phyloP scores from a whole-genome alignment of 2,113 vertebrate genomes.

The Microcebus jonahi region DNA sequence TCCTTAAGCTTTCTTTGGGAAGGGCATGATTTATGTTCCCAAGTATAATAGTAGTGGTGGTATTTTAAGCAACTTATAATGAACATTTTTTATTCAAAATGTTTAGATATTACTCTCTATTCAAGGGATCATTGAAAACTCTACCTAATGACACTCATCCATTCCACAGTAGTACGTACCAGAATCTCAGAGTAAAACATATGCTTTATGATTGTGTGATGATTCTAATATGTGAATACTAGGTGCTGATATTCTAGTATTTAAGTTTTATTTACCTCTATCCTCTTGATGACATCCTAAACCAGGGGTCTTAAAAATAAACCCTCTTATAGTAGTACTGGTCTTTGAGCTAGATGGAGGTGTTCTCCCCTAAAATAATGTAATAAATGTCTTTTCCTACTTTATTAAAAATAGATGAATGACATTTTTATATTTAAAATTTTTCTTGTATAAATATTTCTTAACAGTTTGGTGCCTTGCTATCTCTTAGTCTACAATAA shows the following conservation, averaged over 20 bases:
- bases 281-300: not conserved
- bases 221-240: not conserved
- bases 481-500: not conserved
- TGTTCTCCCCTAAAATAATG: conserved; percentile 30
- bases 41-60: not conserved
- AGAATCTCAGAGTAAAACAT: conserved; percentile 5
- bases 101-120: not conserved
- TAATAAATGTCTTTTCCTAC: not conserved
- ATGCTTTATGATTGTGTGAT: not conserved
- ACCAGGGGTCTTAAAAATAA: not conserved
- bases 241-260: not conserved
- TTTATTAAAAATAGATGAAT: conserved; percentile 29
- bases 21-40: not conserved
- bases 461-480: not conserved
- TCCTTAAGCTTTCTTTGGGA: conserved; percentile 12
- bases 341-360: not conserved
- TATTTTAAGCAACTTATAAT: conserved; percentile 47
- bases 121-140: not conserved
- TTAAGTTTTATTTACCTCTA: not conserved
- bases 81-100: conserved; percentile 18
- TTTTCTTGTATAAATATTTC: not conserved
- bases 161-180: not conserved
- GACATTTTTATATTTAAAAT: not conserved
- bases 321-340: not conserved
- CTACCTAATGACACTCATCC: not conserved